Conservation (phyloP, 2,797 vertebrate genomes). For the Megalops cyprinoides region DNA sequence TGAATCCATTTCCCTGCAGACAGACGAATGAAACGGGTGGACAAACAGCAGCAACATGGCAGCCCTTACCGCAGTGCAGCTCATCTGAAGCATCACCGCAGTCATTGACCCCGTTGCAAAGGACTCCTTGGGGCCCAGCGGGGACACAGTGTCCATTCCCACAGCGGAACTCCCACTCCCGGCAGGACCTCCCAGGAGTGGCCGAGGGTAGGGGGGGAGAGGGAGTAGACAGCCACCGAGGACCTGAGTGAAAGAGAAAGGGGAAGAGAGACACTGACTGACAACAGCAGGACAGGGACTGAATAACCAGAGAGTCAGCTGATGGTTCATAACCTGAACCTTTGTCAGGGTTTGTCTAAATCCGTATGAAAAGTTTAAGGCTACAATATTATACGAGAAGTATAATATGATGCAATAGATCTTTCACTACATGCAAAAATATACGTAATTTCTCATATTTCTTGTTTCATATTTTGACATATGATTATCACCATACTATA, state of each 20-base stretch:
- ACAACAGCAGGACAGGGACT: background rate
- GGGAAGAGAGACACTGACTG: background rate
- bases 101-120: conserved; percentile 72
- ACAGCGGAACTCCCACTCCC: conserved; percentile 68
- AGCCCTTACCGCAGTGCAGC: conserved; percentile 65
- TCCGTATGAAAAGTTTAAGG: background rate
- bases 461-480: background rate
- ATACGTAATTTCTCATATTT: background rate
- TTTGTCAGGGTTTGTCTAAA: background rate
- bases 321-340: background rate
- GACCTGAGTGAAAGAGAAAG: conserved; percentile 45
- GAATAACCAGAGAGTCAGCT: background rate
- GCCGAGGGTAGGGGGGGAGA: conserved; percentile 40
- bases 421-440: background rate
- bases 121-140: conserved; percentile 63
- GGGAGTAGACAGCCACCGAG: conserved; percentile 49
- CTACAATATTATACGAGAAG: background rate
- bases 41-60: too few relatives aligned
- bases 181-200: conserved; percentile 52
- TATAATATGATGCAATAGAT: too few relatives aligned
- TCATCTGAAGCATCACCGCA: conserved; percentile 77
- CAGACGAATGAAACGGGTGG: too few relatives aligned
- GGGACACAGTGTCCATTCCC: conserved; percentile 72
- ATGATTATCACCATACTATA: too few relatives aligned
- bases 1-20: too few relatives aligned